Base-by-base conservation (phyloP, 2,797 vertebrate genomes). In the Paedocypris micromegethes region DNA sequence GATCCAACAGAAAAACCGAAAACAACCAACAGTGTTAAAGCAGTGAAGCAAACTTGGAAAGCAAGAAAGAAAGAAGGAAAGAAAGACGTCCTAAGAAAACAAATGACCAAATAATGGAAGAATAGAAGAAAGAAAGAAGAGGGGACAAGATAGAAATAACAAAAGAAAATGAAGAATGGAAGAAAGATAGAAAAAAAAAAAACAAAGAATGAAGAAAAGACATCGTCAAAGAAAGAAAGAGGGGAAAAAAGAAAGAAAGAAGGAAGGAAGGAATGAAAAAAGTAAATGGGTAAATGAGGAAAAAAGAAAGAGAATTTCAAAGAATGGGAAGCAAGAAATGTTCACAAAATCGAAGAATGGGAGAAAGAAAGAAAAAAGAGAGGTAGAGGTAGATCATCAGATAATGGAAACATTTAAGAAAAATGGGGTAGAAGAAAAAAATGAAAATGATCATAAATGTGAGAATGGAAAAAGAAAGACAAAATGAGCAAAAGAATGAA, bases 1-100 rank as follows among this genome's bases (percentile, higher is more conserved):
- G 88, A 87, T 66, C 56, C 56, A 38, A 49, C 71, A 63, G 43
- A 57, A 59, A 51, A 41, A 0, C 0, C 23, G 5, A 42, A 9
- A 55, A 64, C 37, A 54, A 23, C 23, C 23, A 23, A 23, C 23
- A 23, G 23, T 23, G 23, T 23, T 23, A 23, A 23, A 23, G 23
- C 23, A 23, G 23, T 23, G 23, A 49, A 59, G 44, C 53, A 46
- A 56, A 67, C 8, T 49, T 4, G 49, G 49, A 42, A 9, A 59
- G 65, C 38, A 55, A 42, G 43, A 45, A n/a, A 44, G 46, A 62
- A 55, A 68, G 7, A 38, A 50, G 47, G 37, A 7, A 37, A 61
- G 39, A 42, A 6, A 39, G 8, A 49, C 43, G n/a, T 4, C 23
- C 23, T 23, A 23, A 23, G 23, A 23, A 23, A 23, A 23, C 23